Percentiles rank a stretch among this genome's conserved stretches.
phyloP scores from a whole-genome alignment of 2,113 vertebrate genomes.

The Zosterops japonicus region DNA sequence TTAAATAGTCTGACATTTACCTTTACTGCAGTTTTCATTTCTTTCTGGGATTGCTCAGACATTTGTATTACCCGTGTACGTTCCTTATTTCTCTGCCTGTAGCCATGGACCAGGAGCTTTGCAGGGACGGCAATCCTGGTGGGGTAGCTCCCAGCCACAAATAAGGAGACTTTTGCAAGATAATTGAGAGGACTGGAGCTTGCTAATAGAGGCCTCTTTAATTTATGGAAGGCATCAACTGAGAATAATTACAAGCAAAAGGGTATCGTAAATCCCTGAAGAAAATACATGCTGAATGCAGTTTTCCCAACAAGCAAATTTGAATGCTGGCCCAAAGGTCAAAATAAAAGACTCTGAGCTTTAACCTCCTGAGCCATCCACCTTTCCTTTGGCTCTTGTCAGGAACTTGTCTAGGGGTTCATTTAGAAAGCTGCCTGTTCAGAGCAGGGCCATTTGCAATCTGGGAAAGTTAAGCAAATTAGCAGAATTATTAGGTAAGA shows the following conservation, averaged over 20 bases:
- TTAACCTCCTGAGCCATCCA: neutral
- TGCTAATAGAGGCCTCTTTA: slow-evolving; percentile 45
- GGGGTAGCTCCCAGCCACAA: neutral
- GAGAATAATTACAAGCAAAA: slow-evolving; percentile 52
- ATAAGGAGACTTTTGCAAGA: neutral
- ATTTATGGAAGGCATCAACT: slow-evolving; percentile 52
- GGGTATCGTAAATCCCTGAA: slow-evolving; percentile 37
- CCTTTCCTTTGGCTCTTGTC: neutral
- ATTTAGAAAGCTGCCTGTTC: slow-evolving; percentile 32
- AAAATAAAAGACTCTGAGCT: slow-evolving; percentile 24
- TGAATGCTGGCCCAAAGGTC: slow-evolving; percentile 52
- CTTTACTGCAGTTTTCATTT: slow-evolving; percentile 64
- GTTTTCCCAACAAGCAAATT: slow-evolving; percentile 33
- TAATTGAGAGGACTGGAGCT: slow-evolving; percentile 32
- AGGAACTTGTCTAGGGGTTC: slow-evolving; percentile 23
- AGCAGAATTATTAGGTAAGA: slow-evolving; percentile 67
- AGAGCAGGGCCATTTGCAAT: slow-evolving; percentile 29
- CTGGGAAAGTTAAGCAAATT: slow-evolving; percentile 62
- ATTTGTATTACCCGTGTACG: neutral
- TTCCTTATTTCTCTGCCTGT: neutral
- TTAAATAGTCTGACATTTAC: slow-evolving; percentile 72
- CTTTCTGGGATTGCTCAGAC: slow-evolving; percentile 49
- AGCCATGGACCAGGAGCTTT: neutral
- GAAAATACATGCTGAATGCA: slow-evolving; percentile 25
- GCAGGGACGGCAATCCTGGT: neutral